Conservation (phyloP, 2,888 invertebrate species). For the Flexamia atlantica region DNA sequence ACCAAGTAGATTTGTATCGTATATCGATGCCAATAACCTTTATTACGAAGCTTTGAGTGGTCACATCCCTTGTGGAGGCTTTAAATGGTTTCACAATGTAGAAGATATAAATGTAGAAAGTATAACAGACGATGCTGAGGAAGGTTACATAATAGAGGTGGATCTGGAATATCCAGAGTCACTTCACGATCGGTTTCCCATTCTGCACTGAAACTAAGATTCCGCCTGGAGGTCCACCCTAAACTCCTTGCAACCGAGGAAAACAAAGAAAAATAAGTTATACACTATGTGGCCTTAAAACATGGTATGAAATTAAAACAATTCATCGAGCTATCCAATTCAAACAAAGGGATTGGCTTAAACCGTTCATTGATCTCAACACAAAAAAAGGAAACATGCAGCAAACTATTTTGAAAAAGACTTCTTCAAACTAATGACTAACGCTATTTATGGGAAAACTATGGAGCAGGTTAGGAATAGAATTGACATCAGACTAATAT, state of each 20-base stretch:
- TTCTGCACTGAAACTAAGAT: slow-evolving; percentile 19
- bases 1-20: neutral
- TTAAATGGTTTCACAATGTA: too few relatives aligned
- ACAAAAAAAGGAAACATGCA: neutral
- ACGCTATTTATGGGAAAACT: neutral
- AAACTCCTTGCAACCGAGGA: slow-evolving; percentile 69
- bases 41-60: slow-evolving; percentile 72
- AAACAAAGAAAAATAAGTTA: slow-evolving; percentile 70
- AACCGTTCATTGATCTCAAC: slow-evolving; percentile 21
- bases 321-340: slow-evolving; percentile 71
- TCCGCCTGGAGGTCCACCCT: slow-evolving; percentile 34
- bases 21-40: slow-evolving; percentile 11
- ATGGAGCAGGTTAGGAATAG: neutral
- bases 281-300: slow-evolving; percentile 69
- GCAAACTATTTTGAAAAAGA: slow-evolving; percentile 32
- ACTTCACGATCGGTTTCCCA: slow-evolving; percentile 52
- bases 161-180: slow-evolving; percentile 67
- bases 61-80: slow-evolving; percentile 70
- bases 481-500: neutral
- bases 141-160: slow-evolving; percentile 71
- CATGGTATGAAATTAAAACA: slow-evolving; percentile 29
- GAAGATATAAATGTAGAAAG: neutral
- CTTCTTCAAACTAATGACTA: slow-evolving; percentile 21
- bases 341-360: slow-evolving; percentile 70
- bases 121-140: slow-evolving; percentile 3